Percentiles rank a stretch among this genome's conserved stretches.
These are phyloP conservation scores for Acrocyrtus sp. DNA, from an alignment of 2,888 invertebrate genomes.

Conservation along the genomic window DNA sequence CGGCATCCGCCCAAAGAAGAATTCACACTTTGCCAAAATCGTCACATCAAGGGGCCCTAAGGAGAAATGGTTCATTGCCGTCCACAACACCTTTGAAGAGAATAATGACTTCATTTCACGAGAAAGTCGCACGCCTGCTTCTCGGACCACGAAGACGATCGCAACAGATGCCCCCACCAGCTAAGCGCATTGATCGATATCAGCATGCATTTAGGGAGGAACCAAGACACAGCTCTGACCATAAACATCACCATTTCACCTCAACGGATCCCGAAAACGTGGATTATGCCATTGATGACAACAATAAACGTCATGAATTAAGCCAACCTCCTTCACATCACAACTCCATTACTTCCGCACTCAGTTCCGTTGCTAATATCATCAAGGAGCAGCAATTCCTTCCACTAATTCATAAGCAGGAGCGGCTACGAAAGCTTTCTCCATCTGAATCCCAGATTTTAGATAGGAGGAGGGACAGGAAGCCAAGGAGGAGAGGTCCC, in stretches of 20 bases:
- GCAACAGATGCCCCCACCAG: background rate
- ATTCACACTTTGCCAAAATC: background rate
- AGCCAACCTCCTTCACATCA: background rate
- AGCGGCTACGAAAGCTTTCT: conserved; percentile 3
- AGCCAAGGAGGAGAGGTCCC: background rate
- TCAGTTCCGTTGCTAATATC: background rate
- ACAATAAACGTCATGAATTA: too few relatives aligned
- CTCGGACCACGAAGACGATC: conserved; percentile 2
- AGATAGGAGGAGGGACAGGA: conserved; percentile 8
- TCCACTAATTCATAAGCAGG: conserved; percentile 12
- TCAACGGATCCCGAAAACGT: too few relatives aligned
- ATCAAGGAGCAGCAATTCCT: conserved; percentile 3
- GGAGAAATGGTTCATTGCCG: background rate
- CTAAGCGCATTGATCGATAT: background rate
- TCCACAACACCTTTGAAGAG: conserved; percentile 14
- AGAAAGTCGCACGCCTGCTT: conserved; percentile 23
- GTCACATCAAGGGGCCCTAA: background rate
- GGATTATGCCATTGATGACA: too few relatives aligned
- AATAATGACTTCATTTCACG: conserved; percentile 30
- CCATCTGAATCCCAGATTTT: conserved; percentile 9
- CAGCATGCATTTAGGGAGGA: background rate
- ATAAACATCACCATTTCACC: too few relatives aligned
- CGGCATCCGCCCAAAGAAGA: background rate
- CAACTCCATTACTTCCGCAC: background rate
- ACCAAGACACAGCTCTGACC: background rate